Conservation (phyloP, 2,797 vertebrate species). For the Pipistrellus kuhlii region DNA sequence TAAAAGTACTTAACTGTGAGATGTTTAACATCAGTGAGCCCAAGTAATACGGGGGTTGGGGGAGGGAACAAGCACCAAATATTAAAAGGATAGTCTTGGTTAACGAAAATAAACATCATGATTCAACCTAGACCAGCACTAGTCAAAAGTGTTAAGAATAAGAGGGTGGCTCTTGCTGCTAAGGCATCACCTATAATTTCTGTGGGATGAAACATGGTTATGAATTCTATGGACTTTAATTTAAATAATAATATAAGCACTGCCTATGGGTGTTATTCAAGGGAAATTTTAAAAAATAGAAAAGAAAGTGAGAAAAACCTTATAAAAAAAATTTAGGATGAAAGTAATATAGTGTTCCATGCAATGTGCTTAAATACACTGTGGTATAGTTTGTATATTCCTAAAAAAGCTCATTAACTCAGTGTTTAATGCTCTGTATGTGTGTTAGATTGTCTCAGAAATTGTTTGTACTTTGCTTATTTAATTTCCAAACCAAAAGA, state of each 20-base stretch:
- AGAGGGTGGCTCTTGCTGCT: neutral
- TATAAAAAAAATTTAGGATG: neutral
- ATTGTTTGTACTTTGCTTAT: neutral
- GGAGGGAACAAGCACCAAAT: neutral
- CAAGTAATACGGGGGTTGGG: neutral
- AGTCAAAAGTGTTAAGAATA: neutral
- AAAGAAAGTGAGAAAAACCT: neutral
- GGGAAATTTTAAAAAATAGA: neutral
- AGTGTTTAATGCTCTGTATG: neutral
- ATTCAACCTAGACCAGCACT: neutral
- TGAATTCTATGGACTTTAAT: neutral
- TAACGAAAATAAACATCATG: neutral
- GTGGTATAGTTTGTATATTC: neutral
- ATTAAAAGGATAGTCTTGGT: neutral
- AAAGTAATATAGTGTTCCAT: neutral
- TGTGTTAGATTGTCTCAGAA: neutral
- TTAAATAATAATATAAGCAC: neutral
- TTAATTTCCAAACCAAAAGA: neutral
- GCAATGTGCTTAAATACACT: neutral
- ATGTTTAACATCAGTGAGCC: neutral
- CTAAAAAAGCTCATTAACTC: neutral
- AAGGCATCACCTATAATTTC: neutral
- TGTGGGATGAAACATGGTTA: neutral
- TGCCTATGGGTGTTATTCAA: neutral
- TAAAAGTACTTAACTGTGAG: neutral